Evolutionary conservation across 1,140 invertebrate species (phyloP), one percentile per base, ranked within the genome.

Genomic region (Drosophila nigromelanica): DNA sequence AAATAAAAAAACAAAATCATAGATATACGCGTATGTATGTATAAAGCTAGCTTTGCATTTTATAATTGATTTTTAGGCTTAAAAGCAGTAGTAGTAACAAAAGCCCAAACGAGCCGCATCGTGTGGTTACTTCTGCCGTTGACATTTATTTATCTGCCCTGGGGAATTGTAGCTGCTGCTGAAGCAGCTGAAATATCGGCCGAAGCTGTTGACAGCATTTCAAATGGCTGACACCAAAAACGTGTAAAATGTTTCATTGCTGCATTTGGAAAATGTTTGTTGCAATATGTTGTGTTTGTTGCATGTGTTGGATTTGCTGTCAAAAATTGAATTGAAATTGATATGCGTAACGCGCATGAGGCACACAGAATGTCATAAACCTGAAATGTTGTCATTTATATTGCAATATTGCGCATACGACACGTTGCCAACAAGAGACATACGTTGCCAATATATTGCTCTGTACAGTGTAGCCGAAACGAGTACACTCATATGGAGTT

Each of bases 141-240:
- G 83, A 87, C 83, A 87, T 87, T 87, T 87, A 87, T 87, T 80
- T 89, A 89, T 89, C 71, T 83, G 73, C 83, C 81, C 81, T 83
- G 76, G 83, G 85, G 83, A 87, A 79, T 87, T 89, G 80, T 73
- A 63, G 58, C 47, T 67, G 48, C 45, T 45, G 47, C 50, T 47
- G 76, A 51, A 42, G 21, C 54, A 43, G 39, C 55, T 58, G 24
- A 40, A 40, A 48, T 48, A 48, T 48, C 47, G 47, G 47, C 14
- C 24, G 47, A 56, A 68, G 62, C 59, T 69, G 52, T 56, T 78
- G 82, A 83, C 85, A 89, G 71, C 83, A 73, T 80, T 89, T 77
- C 64, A 74, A 77, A 60, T 82, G 75, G 67, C 74, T 72, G 70
- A 63, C 78, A 82, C 74, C 82, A 75, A 86, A 78, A 76, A 89